Evolutionary conservation across 2,113 vertebrate genomes (phyloP), one percentile per base, ranked within the genome.

Genomic region (Pandion haliaetus): DNA sequence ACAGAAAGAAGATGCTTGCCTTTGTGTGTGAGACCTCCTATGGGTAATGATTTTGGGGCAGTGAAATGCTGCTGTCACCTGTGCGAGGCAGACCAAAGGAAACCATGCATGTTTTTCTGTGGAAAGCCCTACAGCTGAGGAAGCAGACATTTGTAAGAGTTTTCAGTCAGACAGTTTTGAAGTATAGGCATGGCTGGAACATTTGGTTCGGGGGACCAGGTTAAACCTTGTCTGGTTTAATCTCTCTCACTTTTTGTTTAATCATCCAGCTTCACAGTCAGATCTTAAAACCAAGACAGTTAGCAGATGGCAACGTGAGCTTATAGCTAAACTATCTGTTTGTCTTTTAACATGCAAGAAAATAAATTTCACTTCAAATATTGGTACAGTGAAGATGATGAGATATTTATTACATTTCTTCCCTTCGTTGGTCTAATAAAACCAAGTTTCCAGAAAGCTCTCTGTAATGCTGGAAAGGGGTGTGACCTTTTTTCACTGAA

Each of bases 311-410:
- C 42, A 78, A 40, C 0, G 0, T 88, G 45, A 81, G 6, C 3
- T 1, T 44, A 7, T 19, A 29, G 52, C 45, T 90, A 61, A 93
- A 77, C 49, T 69, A 52, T 71, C n/a, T 84, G 72, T 73, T 92
- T 70, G 55, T 82, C 91, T 79, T 71, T 38, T n/a, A 81, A 59
- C 0, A 2, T 40, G 52, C n/a, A 67, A 59, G 77, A 80, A 84
- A 93, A 95, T 66, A 81, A 82, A 65, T 76, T 92, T 94, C 19
- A 58, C 45, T 84, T 94, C 31, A 79, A 82, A 67, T 79, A 89
- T 5, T 63, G 38, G 49, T 61, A 32, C 8, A 49, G 31, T 76
- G 45, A 78, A 65, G 47, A 66, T 63, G 9, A 47, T 73, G 47
- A 76, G 77, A 61, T 18, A 32, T 32, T 76, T 81, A 74, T 71